Base-by-base conservation (phyloP, 2,888 invertebrate genomes). In the Oeneis ivallda region DNA sequence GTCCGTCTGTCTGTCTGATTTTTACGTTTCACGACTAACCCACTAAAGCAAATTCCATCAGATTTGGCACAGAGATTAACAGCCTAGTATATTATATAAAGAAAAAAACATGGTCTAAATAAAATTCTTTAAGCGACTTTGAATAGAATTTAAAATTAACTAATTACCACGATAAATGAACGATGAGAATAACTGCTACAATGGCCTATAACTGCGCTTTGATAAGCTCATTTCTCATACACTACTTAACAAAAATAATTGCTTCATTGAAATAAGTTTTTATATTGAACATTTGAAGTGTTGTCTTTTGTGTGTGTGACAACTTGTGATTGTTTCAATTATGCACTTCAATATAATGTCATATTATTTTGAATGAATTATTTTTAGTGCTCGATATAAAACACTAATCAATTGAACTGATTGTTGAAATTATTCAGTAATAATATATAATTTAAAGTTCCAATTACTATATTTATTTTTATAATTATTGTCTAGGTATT, bases 281-380 rank as follows among this genome's bases (percentile, higher is more conserved):
- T 8, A 32, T 17, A 19, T 45, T 26, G 11, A 41, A 50, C 43
- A 58, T 59, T 65, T 54, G 45, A 34, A 64, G 61, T 61, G 64
- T 15, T 60, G 56, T 64, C n/a, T n/a, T n/a, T n/a, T n/a, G n/a
- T 43, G 47, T 26, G 53, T 47, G 37, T 58, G 62, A 59, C 57
- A 65, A 68, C 37, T 54, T 39, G 11, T 1, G 37, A 54, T 15
- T 17, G 26, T 26, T 26, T 26, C 26, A 26, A 26, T 26, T 26
- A 26, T 1, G 26, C 26, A 26, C 26, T 26, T 1, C 3, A 26
- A 26, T 26, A 26, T 26, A 26, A 26, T 5, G 26, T 26, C 26
- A 26, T 4, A 26, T 26, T 37, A 37, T 37, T 37, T 37, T 37
- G 7, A 3, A 37, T 37, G 37, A 7, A 37, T 37, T 26, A 26